A percentile compares a stretch with the other conserved stretches of the same genome.
These are phyloP conservation scores for Nezara viridula DNA, from an alignment of 2,888 invertebrate genomes.

Conservation along the genomic window DNA sequence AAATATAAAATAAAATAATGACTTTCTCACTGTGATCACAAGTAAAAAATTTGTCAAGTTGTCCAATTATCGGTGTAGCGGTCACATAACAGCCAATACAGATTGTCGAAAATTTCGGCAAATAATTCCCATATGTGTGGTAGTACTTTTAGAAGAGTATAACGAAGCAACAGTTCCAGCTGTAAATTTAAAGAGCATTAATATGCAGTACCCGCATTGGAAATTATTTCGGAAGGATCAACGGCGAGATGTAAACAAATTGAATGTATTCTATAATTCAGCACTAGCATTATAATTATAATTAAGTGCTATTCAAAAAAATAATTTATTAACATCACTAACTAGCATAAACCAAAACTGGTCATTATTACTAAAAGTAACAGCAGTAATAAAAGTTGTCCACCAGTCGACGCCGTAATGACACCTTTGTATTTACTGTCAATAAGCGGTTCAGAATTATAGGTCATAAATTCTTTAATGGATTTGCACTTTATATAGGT, in stretches of 20 bases:
- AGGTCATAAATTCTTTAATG: neutral
- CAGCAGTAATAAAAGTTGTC: neutral
- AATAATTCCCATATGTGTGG: too few species aligned
- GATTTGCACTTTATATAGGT: neutral
- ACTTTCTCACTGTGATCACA: too few species aligned
- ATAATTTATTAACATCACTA: too few species aligned
- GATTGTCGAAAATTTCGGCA: too few species aligned
- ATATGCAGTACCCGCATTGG: conserved; percentile 4
- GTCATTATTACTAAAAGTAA: neutral
- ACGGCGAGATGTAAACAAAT: neutral
- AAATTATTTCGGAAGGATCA: neutral
- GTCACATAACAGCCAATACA: too few species aligned
- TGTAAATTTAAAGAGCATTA: neutral
- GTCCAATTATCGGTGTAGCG: too few species aligned
- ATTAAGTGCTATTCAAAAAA: neutral
- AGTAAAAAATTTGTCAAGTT: too few species aligned
- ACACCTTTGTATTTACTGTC: neutral
- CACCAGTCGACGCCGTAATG: neutral
- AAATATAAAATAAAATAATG: too few species aligned
- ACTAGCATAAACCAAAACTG: neutral
- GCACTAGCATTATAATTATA: neutral
- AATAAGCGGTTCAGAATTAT: neutral
- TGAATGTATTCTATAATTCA: neutral
- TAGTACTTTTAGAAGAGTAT: too few species aligned
- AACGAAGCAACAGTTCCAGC: too few species aligned